These are phyloP conservation scores for Drosophila serrata DNA, from an alignment of 1,140 invertebrate species.

Conservation along the genomic window DNA sequence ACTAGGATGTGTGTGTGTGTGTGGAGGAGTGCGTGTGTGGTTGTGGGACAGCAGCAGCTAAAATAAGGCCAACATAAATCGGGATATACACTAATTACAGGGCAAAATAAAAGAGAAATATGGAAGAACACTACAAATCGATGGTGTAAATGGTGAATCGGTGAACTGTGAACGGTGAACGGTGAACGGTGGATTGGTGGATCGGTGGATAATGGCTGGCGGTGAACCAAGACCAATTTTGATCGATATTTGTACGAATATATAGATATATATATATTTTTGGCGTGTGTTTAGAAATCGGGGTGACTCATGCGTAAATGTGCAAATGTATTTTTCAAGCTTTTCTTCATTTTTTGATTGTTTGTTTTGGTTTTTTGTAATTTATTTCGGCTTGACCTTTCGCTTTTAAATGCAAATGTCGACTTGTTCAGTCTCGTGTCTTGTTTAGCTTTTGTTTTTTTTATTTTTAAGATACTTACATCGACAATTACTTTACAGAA, in stretches of 20 bases:
- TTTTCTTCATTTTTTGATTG: constrained; percentile 38
- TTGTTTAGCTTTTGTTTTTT: constrained; percentile 50
- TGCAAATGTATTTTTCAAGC: constrained; percentile 86
- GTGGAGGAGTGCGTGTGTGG: constrained; percentile 35
- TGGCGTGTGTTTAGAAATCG: constrained; percentile 68
- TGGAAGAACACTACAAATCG: constrained; percentile 57
- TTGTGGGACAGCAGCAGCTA: constrained; percentile 68
- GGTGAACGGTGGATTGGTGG: constrained; percentile 8
- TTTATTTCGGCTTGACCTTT: constrained; percentile 51
- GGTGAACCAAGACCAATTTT: constrained; percentile 52
- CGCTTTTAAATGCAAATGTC: constrained; percentile 57
- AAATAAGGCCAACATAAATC: constrained; percentile 57
- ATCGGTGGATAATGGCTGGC: constrained; percentile 38
- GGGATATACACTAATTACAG: constrained; percentile 68
- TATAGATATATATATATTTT: constrained; percentile 44
- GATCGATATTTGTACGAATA: constrained; percentile 46
- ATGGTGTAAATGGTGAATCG: constrained; percentile 35
- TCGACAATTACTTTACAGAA: constrained; percentile 78
- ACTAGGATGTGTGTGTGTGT: constrained; percentile 44
- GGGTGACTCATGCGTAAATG: constrained; percentile 85
- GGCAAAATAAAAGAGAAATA: constrained; percentile 47
- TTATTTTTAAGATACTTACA: constrained; percentile 79
- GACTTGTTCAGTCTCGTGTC: constrained; percentile 39
- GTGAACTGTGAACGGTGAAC: constrained; percentile 14
- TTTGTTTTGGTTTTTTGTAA: constrained; percentile 19